Conservation (phyloP, 2,888 invertebrate species). For the Cantharis rustica region DNA sequence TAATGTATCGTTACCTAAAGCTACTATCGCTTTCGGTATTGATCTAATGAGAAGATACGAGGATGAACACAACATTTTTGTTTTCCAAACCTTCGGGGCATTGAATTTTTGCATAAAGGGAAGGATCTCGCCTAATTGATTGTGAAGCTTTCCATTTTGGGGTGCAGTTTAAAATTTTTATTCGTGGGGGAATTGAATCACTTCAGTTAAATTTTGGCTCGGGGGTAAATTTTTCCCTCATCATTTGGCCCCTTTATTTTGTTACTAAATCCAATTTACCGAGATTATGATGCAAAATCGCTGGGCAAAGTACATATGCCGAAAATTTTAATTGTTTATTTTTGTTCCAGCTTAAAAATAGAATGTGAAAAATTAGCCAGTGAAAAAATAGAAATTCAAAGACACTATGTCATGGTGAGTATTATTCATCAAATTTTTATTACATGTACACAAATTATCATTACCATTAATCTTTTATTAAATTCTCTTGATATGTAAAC, state of each 20-base stretch:
- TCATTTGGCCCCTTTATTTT: neutral
- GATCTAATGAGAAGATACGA: slow-evolving; percentile 7
- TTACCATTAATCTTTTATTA: neutral
- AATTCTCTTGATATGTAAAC: neutral
- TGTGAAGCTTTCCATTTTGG: neutral
- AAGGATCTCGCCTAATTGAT: neutral
- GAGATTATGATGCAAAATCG: neutral
- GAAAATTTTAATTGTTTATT: slow-evolving; percentile 26
- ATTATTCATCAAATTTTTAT: neutral
- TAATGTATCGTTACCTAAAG: neutral
- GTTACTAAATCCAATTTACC: neutral
- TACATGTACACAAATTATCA: neutral
- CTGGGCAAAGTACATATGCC: neutral
- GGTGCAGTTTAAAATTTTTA: neutral
- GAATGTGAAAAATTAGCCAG: slow-evolving; percentile 97
- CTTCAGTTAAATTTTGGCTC: neutral
- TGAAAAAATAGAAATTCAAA: slow-evolving; percentile 98
- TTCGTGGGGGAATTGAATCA: neutral
- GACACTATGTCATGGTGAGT: slow-evolving; percentile 98
- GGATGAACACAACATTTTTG: neutral
- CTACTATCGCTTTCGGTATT: neutral
- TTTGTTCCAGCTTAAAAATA: slow-evolving; percentile 83
- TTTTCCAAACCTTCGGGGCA: neutral
- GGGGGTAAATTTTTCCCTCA: neutral
- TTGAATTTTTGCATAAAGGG: neutral